Conservation (phyloP, 2,113 vertebrate species). For the Pseudorhombus dupliciocellatus region DNA sequence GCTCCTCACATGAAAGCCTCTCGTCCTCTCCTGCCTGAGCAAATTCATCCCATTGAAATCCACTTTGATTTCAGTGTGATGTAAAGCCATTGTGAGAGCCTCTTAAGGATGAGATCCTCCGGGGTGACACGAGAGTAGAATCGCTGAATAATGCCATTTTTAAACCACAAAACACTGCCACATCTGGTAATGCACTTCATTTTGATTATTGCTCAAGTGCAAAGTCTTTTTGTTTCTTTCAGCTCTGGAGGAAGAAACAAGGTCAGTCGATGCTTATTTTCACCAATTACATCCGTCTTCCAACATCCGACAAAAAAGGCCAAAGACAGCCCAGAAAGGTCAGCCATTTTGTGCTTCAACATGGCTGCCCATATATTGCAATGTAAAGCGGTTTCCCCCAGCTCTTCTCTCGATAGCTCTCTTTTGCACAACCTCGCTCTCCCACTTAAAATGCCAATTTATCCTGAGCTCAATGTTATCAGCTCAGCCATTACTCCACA, state of each 20-base stretch:
- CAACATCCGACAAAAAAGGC: constrained; percentile 49
- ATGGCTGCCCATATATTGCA: constrained; percentile 74
- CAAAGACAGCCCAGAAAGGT: constrained; percentile 65
- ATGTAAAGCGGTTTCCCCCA: constrained; percentile 64
- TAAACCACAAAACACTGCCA: neutral
- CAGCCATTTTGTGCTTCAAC: constrained; percentile 79
- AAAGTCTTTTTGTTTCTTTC: neutral
- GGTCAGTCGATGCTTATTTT: constrained; percentile 19
- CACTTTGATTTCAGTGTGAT: constrained; percentile 49
- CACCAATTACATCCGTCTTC: constrained; percentile 15
- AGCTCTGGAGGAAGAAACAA: constrained; percentile 12
- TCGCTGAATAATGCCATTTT: constrained; percentile 10
- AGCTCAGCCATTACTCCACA: constrained; percentile 78
- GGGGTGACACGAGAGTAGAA: constrained; percentile 12
- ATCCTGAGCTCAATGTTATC: constrained; percentile 76
- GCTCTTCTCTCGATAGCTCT: constrained; percentile 55
- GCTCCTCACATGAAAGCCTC: constrained; percentile 46
- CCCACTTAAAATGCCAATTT: constrained; percentile 81
- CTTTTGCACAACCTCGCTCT: constrained; percentile 68
- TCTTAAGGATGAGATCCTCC: constrained; percentile 41
- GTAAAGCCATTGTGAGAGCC: constrained; percentile 29
- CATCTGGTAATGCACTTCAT: constrained; percentile 7
- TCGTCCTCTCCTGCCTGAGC: constrained; percentile 50
- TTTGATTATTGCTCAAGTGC: constrained; percentile 11
- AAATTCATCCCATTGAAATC: constrained; percentile 53